Percentiles rank a stretch among this genome's conserved stretches.
Evolutionary conservation across 2,797 vertebrate species (phyloP).

Genomic region (Neomorphus geoffroyi): DNA sequence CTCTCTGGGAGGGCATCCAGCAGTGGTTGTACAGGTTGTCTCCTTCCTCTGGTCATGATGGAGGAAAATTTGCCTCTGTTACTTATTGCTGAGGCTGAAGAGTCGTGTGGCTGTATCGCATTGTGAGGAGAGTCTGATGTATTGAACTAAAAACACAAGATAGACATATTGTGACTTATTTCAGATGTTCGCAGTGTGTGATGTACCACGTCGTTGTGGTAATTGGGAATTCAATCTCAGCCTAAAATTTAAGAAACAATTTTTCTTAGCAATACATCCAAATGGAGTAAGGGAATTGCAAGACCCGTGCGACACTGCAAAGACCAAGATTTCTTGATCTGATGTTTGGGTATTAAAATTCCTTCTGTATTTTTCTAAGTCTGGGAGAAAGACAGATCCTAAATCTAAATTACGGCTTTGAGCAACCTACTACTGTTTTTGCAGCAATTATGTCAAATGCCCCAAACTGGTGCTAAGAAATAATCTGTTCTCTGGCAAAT

Average conservation of each 20-base stretch:
- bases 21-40: not conserved
- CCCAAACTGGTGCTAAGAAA: not conserved
- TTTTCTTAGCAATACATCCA: not conserved
- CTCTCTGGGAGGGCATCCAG: not conserved
- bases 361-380: not conserved
- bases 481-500: not conserved
- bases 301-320: fast-evolving
- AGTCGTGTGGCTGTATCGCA: not conserved
- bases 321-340: not conserved
- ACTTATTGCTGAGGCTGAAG: not conserved
- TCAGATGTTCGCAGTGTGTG: not conserved
- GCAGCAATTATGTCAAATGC: not conserved
- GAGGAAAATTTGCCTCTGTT: not conserved
- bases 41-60: not conserved
- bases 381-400: not conserved
- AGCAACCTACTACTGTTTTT: not conserved
- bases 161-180: not conserved
- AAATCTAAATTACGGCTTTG: not conserved
- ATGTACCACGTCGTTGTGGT: not conserved
- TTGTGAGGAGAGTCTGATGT: not conserved
- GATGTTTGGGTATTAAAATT: not conserved
- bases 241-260: not conserved
- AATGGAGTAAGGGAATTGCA: not conserved
- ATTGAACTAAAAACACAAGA: not conserved
- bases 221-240: not conserved